Percentiles rank a stretch among this genome's conserved stretches.
Conservation (phyloP, 2,888 invertebrate species). For the Chydorus sphaericus region DNA sequence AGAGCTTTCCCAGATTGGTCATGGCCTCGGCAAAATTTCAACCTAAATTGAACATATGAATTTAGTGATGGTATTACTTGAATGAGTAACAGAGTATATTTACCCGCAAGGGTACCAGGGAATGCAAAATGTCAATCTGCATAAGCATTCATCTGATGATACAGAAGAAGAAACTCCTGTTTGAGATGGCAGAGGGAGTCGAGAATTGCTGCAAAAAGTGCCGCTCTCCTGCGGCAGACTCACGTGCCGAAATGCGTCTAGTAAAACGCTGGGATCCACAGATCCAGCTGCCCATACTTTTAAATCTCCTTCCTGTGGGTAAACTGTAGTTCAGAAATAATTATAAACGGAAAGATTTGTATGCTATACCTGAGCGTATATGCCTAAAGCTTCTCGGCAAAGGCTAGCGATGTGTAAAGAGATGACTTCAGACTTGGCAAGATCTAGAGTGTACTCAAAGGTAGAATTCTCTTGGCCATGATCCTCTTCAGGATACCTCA, state of each 20-base stretch:
- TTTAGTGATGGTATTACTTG: not conserved
- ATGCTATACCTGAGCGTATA: not conserved
- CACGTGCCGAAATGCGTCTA: not conserved
- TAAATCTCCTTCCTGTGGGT: conserved; percentile 60
- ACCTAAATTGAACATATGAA: conserved; percentile 53
- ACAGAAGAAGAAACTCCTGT: too few species aligned
- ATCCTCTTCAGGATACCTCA: conserved; percentile 80
- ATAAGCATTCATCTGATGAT: conserved; percentile 54
- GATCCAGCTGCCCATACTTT: conserved; percentile 57
- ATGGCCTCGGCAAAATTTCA: conserved; percentile 84
- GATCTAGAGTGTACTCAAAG: conserved; percentile 65
- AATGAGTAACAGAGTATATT: not conserved
- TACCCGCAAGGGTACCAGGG: conserved; percentile 54
- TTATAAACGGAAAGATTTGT: not conserved
- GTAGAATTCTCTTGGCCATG: conserved; percentile 66
- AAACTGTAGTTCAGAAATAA: conserved; percentile 38
- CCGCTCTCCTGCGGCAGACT: too few species aligned
- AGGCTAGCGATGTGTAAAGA: conserved; percentile 57
- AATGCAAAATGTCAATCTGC: conserved; percentile 73
- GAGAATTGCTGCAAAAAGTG: too few species aligned
- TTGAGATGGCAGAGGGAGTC: too few species aligned
- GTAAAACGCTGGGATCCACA: not conserved
- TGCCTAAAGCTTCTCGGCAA: conserved; percentile 58
- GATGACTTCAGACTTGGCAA: conserved; percentile 49
- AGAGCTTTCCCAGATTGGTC: conserved; percentile 45